These are phyloP conservation scores for Suricata suricatta DNA, from an alignment of 2,113 vertebrate species.

Conservation along the genomic window DNA sequence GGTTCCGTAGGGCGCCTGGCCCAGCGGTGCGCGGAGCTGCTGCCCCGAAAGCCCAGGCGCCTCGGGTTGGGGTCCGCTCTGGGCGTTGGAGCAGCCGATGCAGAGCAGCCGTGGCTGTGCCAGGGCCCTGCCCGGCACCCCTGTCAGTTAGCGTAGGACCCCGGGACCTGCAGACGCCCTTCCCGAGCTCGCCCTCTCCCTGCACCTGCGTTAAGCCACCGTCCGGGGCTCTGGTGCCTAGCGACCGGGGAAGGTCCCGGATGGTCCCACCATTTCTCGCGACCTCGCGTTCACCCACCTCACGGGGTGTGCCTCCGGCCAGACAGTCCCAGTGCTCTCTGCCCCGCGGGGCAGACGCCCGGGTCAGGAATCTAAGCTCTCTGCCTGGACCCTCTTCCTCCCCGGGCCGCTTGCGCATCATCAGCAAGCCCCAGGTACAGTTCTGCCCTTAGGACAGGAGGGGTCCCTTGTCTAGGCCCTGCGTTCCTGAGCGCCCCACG, in stretches of 20 bases:
- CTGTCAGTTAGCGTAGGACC: neutral
- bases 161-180: neutral
- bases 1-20: neutral
- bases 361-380: neutral
- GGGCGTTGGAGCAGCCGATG: neutral
- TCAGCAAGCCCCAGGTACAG: constrained; percentile 10
- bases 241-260: neutral
- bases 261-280: no score
- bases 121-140: neutral
- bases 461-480: neutral
- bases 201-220: no score
- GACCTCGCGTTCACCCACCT: neutral
- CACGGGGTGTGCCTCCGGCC: neutral
- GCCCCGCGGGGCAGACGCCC: neutral
- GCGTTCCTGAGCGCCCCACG: neutral
- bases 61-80: neutral
- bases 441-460: neutral
- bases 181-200: neutral
- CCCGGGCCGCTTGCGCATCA: neutral
- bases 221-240: neutral
- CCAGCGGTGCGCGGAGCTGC: neutral
- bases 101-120: neutral
- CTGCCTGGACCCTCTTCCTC: neutral
- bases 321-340: no score
- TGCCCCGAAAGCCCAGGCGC: neutral